Percentiles rank a stretch among this genome's conserved stretches.
phyloP scores from a whole-genome alignment of 2,888 invertebrate species.

The Sphaerophoria rueppellii region DNA sequence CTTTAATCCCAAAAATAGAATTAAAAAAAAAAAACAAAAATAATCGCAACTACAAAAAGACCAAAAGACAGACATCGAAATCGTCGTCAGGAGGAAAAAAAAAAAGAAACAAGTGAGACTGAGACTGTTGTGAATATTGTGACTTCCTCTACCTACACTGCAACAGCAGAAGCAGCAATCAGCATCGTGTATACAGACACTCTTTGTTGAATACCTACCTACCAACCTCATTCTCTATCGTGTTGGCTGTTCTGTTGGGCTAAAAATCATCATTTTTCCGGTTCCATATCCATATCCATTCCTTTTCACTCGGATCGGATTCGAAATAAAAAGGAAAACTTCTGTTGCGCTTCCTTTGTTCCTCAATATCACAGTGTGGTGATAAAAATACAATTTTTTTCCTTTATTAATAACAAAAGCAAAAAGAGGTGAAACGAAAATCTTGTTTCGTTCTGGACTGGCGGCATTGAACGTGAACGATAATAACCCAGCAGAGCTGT shows the following conservation, averaged over 20 bases:
- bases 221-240: conserved; percentile 18
- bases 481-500: conserved; percentile 28
- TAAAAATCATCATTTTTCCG: conserved; percentile 61
- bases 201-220: conserved; percentile 46
- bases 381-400: background rate
- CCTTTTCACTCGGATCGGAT: background rate
- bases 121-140: conserved; percentile 35
- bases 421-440: conserved; percentile 30
- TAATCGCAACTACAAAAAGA: conserved; percentile 40
- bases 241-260: conserved; percentile 28
- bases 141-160: conserved; percentile 51
- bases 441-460: background rate
- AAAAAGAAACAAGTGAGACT: conserved; percentile 17
- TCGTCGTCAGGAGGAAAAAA: background rate
- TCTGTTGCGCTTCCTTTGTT: conserved; percentile 30
- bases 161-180: conserved; percentile 13
- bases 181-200: conserved; percentile 27
- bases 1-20: conserved; percentile 65
- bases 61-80: conserved; percentile 39
- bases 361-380: conserved; percentile 24
- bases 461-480: conserved; percentile 56
- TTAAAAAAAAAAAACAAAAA: conserved; percentile 11
- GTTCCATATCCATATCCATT: conserved; percentile 30
- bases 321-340: conserved; percentile 31
- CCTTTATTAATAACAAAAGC: conserved; percentile 49